Evolutionary conservation across 2,888 invertebrate genomes (phyloP).

Genomic region (Lithophane socia): DNA sequence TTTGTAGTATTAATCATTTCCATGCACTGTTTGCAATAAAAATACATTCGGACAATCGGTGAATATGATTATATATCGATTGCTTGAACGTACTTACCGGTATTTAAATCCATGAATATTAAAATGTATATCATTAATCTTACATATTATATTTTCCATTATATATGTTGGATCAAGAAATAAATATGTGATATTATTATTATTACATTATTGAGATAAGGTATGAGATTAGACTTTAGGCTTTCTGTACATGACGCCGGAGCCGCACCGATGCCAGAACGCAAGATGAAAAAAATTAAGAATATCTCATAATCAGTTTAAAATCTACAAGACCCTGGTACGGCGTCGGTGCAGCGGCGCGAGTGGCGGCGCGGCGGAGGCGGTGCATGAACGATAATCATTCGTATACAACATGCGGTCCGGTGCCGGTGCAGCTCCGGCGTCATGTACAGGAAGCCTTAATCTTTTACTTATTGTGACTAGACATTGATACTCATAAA

Average conservation of each 20-base stretch:
- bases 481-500: neutral
- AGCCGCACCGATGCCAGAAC: too few species aligned
- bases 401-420: too few species aligned
- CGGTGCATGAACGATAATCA: too few species aligned
- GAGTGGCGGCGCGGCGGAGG: too few species aligned
- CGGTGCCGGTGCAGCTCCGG: too few species aligned
- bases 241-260: too few species aligned
- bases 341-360: too few species aligned
- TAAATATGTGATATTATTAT: neutral
- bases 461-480: slow-evolving; percentile 10
- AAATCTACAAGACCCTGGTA: too few species aligned
- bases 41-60: slow-evolving; percentile 4
- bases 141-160: slow-evolving; percentile 1
- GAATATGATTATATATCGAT: neutral
- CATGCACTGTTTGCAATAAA: neutral
- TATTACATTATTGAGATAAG: neutral
- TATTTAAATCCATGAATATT: slow-evolving; percentile 16
- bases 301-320: too few species aligned
- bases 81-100: neutral
- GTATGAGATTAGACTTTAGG: neutral
- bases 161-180: neutral
- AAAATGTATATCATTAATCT: slow-evolving; percentile 7
- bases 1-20: neutral
- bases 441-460: too few species aligned
- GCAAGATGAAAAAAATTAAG: too few species aligned